Base-by-base conservation (phyloP, 2,888 invertebrate genomes). In the Embidobia sp. region DNA sequence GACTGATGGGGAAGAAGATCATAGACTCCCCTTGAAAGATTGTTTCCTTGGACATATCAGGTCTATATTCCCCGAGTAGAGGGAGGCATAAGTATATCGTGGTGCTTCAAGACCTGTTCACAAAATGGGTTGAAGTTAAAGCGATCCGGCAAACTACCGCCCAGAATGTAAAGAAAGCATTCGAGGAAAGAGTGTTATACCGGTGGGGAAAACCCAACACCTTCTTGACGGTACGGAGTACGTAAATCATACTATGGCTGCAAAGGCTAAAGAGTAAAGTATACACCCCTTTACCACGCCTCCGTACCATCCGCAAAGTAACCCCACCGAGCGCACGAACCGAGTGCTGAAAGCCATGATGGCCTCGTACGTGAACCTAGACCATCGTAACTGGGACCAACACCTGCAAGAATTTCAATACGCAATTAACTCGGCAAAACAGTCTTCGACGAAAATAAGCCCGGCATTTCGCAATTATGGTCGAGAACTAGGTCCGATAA, bases 21-120 rank as follows among this genome's bases (percentile, higher is more conserved):
- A 3, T 31, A 0, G 49, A 49, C 6, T 2, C 1, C 4, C 31
- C 48, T 0, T 48, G 48, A 31, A 16, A 48, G 8, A 16, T 29
- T 7, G 48, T 61, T 1, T 6, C 37, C 10, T 11, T 44, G 1
- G 44, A 59, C n/a, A 15, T 44, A 0, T 44, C 44, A 48, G 61
- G 61, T 0, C 61, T 35, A 3, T 48, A 46, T 16, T 48, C 61
- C 0, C 33, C 33, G 3, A 46, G 26, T 15, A 11, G 29, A 3
- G 35, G 18, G 11, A 26, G 48, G 11, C 18, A 3, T 3, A 0
- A 16, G 6, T 48, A 61, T 8, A 7, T 37, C 0, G 18, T 61
- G 0, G 61, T 61, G 0, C 48, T 61, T 13, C 48, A 61, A 11
- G 46, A 61, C 16, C 4, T 11, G 0, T 61, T 63, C 18, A 48